phyloP scores from a whole-genome alignment of 2,113 vertebrate genomes.

The Microcebus murinus region DNA sequence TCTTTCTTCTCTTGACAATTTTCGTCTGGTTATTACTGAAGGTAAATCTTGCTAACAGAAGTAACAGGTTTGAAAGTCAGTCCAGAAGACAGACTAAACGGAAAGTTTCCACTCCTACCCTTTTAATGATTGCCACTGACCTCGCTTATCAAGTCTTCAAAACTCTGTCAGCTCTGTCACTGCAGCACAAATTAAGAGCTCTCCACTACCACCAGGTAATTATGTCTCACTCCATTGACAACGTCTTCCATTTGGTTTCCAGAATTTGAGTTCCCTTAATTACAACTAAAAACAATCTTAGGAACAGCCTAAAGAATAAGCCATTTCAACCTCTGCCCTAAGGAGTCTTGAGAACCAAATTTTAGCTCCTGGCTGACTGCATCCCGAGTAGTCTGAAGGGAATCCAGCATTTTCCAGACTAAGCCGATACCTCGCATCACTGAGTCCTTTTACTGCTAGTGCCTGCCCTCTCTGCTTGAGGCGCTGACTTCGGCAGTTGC shows the following conservation, averaged over 20 bases:
- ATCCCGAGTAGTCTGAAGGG: constrained; percentile 68
- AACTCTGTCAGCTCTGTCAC: constrained; percentile 39
- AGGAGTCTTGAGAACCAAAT: constrained; percentile 70
- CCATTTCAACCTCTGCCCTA: constrained; percentile 72
- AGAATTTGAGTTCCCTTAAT: constrained; percentile 70
- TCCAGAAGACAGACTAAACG: neutral
- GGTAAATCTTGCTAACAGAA: neutral
- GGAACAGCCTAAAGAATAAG: constrained; percentile 63
- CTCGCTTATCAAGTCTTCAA: constrained; percentile 31
- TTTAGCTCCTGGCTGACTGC: constrained; percentile 70
- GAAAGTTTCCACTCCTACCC: neutral
- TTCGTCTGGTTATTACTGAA: neutral
- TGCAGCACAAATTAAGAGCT: constrained; percentile 39
- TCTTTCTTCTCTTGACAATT: neutral
- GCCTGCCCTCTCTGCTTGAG: constrained; percentile 78
- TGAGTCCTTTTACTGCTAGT: neutral
- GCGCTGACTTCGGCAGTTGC: constrained; percentile 70
- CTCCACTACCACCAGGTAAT: constrained; percentile 6
- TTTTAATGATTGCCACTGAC: constrained; percentile 42
- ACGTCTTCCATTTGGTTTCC: constrained; percentile 52
- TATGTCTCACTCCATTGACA: constrained; percentile 69
- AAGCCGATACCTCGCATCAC: constrained; percentile 65
- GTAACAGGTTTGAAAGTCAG: constrained; percentile 29
- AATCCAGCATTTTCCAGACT: constrained; percentile 63
- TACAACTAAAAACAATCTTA: constrained; percentile 68